Conservation (phyloP, 1,140 invertebrate species). For the Pseudobourletiella spinata region DNA sequence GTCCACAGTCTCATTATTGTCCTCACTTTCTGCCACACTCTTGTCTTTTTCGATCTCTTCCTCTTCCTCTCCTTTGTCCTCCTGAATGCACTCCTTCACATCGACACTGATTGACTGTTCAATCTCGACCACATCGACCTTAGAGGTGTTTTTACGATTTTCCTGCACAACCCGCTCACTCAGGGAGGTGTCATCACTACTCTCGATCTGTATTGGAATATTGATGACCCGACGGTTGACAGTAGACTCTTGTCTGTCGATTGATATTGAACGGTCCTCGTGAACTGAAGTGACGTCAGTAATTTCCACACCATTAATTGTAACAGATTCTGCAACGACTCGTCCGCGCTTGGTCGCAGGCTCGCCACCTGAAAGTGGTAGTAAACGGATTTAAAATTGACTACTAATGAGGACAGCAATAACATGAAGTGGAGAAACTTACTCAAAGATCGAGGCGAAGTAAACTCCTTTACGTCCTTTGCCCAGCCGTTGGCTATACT, state of each 20-base stretch:
- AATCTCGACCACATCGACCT: not conserved
- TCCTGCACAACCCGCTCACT: not conserved
- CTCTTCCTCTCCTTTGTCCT: conserved; percentile 7
- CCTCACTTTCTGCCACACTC: conserved; percentile 32
- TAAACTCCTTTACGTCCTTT: conserved; percentile 1
- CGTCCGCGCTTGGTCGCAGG: not conserved
- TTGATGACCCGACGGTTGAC: not conserved
- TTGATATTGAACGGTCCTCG: conserved; percentile 1
- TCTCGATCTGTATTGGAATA: conserved; percentile 5
- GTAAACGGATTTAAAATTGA: not conserved
- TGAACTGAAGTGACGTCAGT: not conserved
- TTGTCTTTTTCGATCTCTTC: conserved; percentile 33
- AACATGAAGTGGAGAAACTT: too few species aligned
- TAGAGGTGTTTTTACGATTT: not conserved
- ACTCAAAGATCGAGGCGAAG: not conserved
- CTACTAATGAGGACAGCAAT: too few species aligned
- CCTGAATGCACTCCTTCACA: not conserved
- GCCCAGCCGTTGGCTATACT: not conserved
- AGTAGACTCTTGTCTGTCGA: not conserved
- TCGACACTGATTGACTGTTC: not conserved
- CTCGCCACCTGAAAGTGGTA: not conserved
- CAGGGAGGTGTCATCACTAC: conserved; percentile 4
- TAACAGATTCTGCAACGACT: not conserved
- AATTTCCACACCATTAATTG: conserved; percentile 4
- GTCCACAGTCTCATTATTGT: not conserved